Evolutionary conservation across 1,140 invertebrate species (phyloP), one percentile per base, ranked within the genome.

Genomic region (Ladona fulva): DNA sequence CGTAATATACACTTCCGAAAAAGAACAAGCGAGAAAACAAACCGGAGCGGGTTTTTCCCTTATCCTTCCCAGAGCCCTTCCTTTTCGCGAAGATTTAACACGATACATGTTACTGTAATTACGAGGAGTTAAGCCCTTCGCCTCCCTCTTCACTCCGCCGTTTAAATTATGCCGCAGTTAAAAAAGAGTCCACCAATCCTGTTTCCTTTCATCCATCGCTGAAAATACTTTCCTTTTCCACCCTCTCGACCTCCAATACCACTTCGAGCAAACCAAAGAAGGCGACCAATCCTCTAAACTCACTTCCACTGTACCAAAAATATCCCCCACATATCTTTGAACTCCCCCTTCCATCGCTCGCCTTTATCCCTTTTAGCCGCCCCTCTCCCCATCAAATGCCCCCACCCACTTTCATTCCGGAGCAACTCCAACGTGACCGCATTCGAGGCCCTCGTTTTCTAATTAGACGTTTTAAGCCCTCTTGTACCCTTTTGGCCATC

Each of bases 391-490:
- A 11, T 52, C 19, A 19, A 19, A 11, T 52, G 10, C 44, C 44
- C 44, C 44, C 52, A 3, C 52, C 52, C 52, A 3, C 8, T 37
- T 3, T 3, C 3, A 66, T 66, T 66, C 52, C 52, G 12, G 52
- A 22, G 52, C 14, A 66, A 66, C 52, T 66, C 52, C 52, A 66
- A 22, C n/a, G 52, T 22, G 52, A 66, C 52, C 52, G 52, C 52
- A 66, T 66, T 66, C 3, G 52, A 66, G 52, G 3, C 3, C 52
- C 52, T 66, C 52, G 3, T 66, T 66, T 66, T 66, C 52, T 66
- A 66, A 66, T 66, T 66, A 66, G 52, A 66, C 52, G 52, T 66
- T 66, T 66, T 66, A 66, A 66, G 52, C 52, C 52, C 52, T 22
- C 52, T 66, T 22, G 52, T 66, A 12, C 52, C 52, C 52, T 66